Conservation (phyloP, 2,113 vertebrate species). For the Pyrgilauda ruficollis region DNA sequence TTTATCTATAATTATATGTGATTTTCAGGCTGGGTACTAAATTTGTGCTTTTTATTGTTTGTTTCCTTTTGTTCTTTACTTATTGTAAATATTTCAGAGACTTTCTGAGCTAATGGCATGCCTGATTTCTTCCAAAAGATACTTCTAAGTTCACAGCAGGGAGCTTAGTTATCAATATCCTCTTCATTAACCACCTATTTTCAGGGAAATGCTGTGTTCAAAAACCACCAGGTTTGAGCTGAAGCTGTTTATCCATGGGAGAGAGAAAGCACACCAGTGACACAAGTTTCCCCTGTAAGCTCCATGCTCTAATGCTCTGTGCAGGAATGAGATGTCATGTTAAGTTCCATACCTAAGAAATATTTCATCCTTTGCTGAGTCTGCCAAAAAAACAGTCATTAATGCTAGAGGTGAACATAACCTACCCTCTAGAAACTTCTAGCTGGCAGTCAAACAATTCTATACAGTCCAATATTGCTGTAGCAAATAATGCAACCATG, state of each 20-base stretch:
- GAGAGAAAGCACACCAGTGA: not conserved
- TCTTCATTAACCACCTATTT: not conserved
- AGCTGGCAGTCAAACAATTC: not conserved
- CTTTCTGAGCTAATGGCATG: not conserved
- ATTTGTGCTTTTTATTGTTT: not conserved
- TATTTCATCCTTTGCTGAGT: not conserved
- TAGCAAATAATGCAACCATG: not conserved
- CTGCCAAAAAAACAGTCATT: not conserved
- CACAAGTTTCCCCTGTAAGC: not conserved
- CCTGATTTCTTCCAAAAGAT: not conserved
- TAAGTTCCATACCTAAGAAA: not conserved
- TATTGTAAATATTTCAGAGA: not conserved
- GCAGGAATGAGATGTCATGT: not conserved
- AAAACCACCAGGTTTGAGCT: not conserved
- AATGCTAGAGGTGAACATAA: not conserved
- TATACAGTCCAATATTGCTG: not conserved
- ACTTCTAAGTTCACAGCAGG: not conserved
- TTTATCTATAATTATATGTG: not conserved
- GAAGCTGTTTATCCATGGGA: not conserved
- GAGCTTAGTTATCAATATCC: not conserved
- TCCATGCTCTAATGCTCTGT: not conserved
- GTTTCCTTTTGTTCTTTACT: not conserved
- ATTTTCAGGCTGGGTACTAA: not conserved
- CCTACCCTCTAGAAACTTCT: not conserved
- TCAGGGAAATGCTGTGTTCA: not conserved